Percentiles rank a stretch among this genome's conserved stretches.
phyloP scores from a whole-genome alignment of 1,140 invertebrate species.

The Apolygus lucorum region DNA sequence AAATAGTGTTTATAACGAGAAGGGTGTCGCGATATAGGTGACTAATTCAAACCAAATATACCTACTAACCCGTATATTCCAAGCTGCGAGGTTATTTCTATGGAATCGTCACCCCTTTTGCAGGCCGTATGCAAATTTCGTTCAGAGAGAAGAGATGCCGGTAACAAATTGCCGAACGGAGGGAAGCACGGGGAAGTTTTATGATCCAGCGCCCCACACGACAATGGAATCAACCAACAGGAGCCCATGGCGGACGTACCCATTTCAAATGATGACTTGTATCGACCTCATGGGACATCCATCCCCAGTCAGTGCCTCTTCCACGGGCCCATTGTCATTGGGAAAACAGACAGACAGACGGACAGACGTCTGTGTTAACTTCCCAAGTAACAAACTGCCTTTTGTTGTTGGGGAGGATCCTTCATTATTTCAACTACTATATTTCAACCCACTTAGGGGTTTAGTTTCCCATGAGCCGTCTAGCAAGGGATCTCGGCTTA shows the following conservation, averaged over 20 bases:
- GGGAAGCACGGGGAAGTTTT: not conserved
- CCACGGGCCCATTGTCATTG: slow-evolving; percentile 12
- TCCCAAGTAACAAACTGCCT: slow-evolving; percentile 19
- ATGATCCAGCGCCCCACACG: slow-evolving; percentile 1
- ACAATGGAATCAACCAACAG: not conserved
- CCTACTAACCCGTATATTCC: no score
- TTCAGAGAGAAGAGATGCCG: not conserved
- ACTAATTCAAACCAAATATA: no score
- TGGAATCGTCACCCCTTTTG: no score
- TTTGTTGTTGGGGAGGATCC: slow-evolving; percentile 19
- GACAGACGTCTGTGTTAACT: slow-evolving; percentile 21
- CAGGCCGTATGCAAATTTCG: not conserved
- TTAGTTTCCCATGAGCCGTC: slow-evolving; percentile 19
- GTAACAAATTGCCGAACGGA: slow-evolving; percentile 3
- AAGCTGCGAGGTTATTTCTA: no score
- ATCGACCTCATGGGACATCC: slow-evolving; percentile 9
- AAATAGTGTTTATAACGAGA: no score
- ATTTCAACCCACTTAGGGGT: slow-evolving; percentile 21
- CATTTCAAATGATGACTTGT: slow-evolving; percentile 9
- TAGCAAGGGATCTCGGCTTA: slow-evolving; percentile 8
- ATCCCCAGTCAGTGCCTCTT: slow-evolving; percentile 5
- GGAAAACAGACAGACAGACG: slow-evolving; percentile 13
- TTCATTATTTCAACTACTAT: slow-evolving; percentile 24
- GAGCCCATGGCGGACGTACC: not conserved
- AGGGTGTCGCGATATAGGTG: no score